Evolutionary conservation across 2,888 invertebrate species (phyloP), one percentile per base, ranked within the genome.

Genomic region (Penaeus monodon): DNA sequence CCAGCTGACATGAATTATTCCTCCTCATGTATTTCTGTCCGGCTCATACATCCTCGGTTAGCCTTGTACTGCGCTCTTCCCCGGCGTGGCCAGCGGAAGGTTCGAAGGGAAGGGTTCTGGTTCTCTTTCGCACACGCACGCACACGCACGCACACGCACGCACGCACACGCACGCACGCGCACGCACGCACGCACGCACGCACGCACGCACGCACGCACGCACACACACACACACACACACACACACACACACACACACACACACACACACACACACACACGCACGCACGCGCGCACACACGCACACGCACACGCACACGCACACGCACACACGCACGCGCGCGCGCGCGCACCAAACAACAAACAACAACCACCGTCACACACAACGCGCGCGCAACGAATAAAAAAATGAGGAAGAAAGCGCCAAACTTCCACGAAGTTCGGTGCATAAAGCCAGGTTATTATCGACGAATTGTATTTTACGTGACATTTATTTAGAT

Each of bases 161-260:
- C 66, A 17, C 66, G 6, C 66, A 66, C 66, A 66, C 66, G 20
- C 66, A 66, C 66, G 20, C 66, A 73, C 73, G 22, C 73, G 33
- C 73, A 73, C 73, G 33, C 73, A 73, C 73, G 33, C 73, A 73
- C 73, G 33, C 73, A 73, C 73, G 33, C 73, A 73, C 73, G 33
- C 73, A 27, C 73, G 33, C 73, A 14, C 73, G 33, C 73, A 27
- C 73, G 22, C 76, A 76, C 76, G 49, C 76, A 44, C 76, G 49
- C 76, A 76, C 76, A 44, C 76, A 76, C 49, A 49, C 76, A 76
- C 76, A 76, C 76, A 44, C 76, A 76, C 49, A 76, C 76, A 76
- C 49, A 49, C 49, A 76, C 76, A 76, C 49, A 44, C 49, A 29
- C n/a, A 24, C 74, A n/a, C 27, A 14, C n/a, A 27, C 29, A 74